Conservation (phyloP, 1,140 invertebrate species). For the Lamellibrachia luymesi region DNA sequence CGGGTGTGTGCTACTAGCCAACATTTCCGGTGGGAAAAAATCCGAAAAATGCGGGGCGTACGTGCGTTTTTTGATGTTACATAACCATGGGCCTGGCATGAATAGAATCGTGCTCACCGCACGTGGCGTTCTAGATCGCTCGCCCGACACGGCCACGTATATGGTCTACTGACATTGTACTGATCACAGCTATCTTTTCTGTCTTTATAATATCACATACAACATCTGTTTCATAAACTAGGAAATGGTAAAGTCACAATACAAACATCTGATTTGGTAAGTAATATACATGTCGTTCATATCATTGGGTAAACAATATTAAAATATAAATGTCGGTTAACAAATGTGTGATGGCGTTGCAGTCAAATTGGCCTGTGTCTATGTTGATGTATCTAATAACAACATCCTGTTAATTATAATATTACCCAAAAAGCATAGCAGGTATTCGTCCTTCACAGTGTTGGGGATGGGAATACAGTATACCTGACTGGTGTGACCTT, state of each 20-base stretch:
- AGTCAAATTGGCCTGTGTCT: background rate
- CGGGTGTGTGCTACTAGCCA: background rate
- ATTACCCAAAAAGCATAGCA: background rate
- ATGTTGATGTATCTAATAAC: background rate
- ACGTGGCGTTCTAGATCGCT: background rate
- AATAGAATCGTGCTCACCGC: background rate
- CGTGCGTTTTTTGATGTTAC: background rate
- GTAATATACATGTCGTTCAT: background rate
- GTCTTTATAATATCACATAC: background rate
- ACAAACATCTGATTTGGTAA: background rate
- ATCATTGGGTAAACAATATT: background rate
- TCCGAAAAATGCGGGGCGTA: background rate
- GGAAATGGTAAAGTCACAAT: background rate
- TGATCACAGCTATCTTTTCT: background rate
- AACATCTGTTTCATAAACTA: background rate
- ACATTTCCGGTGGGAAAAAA: background rate
- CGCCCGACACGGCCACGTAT: background rate
- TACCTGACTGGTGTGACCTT: background rate
- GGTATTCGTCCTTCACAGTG: background rate
- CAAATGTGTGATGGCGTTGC: background rate
- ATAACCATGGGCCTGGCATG: background rate
- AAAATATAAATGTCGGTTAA: background rate
- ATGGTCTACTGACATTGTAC: background rate
- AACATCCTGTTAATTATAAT: background rate
- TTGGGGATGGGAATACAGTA: background rate